phyloP scores from a whole-genome alignment of 2,888 invertebrate species.

The Oscheius sp. region DNA sequence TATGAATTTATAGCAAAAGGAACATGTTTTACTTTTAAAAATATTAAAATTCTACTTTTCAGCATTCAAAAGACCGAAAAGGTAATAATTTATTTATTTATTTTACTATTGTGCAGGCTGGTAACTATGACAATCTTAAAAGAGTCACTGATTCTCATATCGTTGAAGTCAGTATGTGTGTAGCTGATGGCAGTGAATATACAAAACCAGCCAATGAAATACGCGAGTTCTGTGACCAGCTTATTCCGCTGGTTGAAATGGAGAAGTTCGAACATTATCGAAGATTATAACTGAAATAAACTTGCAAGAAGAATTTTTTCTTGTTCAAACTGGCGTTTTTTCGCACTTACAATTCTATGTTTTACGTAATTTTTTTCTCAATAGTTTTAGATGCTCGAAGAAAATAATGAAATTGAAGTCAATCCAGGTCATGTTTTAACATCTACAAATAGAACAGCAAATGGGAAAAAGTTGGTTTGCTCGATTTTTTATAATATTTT shows the following conservation, averaged over 20 bases:
- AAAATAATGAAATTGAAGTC: not conserved
- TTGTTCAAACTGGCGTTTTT: not conserved
- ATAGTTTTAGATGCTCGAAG: not conserved
- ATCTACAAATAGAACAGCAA: not conserved
- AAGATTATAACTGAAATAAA: conserved; percentile 28
- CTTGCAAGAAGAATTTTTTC: not conserved
- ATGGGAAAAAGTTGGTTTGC: not conserved
- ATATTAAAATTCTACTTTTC: conserved; percentile 44
- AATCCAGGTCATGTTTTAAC: too few species aligned
- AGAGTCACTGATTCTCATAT: conserved; percentile 41
- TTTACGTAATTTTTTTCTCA: not conserved
- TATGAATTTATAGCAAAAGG: conserved; percentile 57
- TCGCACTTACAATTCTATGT: not conserved
- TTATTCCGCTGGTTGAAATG: conserved; percentile 52
- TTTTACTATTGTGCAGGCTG: conserved; percentile 27
- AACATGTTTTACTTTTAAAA: conserved; percentile 48
- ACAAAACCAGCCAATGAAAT: conserved; percentile 46
- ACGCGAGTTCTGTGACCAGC: conserved; percentile 51
- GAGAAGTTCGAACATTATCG: conserved; percentile 57
- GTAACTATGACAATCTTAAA: conserved; percentile 44
- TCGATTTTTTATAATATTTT: not conserved
- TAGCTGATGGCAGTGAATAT: conserved; percentile 53
- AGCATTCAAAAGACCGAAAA: conserved; percentile 35
- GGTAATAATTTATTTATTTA: conserved; percentile 5
- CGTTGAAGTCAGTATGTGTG: conserved; percentile 47